phyloP scores from a whole-genome alignment of 2,113 vertebrate species.

The Pteruthius melanotis region DNA sequence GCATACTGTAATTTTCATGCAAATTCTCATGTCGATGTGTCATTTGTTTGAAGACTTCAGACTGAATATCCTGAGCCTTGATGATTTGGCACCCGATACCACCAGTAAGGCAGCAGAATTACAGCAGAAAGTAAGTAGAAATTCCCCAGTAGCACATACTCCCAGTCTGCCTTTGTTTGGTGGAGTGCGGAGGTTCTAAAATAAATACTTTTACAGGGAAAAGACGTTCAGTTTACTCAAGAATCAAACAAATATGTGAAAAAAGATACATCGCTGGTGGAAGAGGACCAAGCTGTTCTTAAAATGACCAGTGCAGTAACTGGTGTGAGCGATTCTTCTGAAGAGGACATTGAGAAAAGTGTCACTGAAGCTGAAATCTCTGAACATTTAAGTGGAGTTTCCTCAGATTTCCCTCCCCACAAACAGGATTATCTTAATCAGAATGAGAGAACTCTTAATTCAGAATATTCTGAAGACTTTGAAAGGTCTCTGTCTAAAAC shows the following conservation, averaged over 20 bases:
- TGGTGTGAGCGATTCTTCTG: background rate
- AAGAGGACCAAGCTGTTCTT: background rate
- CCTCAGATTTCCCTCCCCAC: background rate
- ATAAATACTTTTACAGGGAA: background rate
- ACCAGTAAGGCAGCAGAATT: background rate
- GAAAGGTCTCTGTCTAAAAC: background rate
- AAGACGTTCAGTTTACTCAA: background rate
- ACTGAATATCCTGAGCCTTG: slow-evolving; percentile 82
- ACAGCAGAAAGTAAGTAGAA: slow-evolving; percentile 49
- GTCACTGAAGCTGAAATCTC: slow-evolving; percentile 65
- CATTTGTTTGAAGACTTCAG: slow-evolving; percentile 75
- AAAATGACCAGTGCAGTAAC: background rate
- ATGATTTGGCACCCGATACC: slow-evolving; percentile 73
- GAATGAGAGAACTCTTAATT: background rate
- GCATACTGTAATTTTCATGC: accelerated
- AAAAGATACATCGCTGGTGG: background rate
- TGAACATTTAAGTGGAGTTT: slow-evolving; percentile 64
- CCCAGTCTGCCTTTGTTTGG: background rate
- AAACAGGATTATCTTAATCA: no score
- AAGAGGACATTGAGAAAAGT: background rate
- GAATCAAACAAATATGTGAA: background rate
- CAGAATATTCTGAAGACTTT: slow-evolving; percentile 69
- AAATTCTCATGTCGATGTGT: background rate
- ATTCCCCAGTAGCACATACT: background rate
- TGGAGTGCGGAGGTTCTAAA: background rate